Conservation (phyloP, 1,140 invertebrate genomes). For the Musca domestica region DNA sequence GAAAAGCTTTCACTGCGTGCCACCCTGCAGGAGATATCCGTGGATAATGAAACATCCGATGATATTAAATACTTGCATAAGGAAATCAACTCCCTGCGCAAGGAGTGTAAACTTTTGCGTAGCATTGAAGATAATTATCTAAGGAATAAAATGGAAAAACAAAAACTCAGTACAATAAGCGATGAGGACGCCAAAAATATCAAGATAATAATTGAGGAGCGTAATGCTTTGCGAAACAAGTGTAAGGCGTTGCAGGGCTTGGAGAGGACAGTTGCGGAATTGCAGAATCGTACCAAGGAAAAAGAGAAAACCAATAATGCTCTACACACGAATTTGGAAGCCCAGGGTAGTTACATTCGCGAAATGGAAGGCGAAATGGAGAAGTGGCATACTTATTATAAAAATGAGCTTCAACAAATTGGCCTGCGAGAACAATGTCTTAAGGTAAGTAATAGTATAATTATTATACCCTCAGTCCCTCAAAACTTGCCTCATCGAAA, state of each 20-base stretch:
- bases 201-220: conserved; percentile 37
- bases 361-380: conserved; percentile 41
- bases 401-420: conserved; percentile 35
- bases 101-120: conserved; percentile 38
- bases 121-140: conserved; percentile 36
- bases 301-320: conserved; percentile 21
- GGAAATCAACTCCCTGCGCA: conserved; percentile 38
- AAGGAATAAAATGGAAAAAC: not conserved
- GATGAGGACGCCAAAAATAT: conserved; percentile 34
- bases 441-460: conserved; percentile 27
- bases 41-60: conserved; percentile 39
- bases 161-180: not conserved
- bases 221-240: conserved; percentile 38
- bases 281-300: conserved; percentile 24
- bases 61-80: conserved; percentile 41
- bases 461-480: not conserved
- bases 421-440: conserved; percentile 38
- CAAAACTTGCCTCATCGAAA: not conserved
- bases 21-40: conserved; percentile 30
- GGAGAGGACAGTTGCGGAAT: conserved; percentile 16
- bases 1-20: conserved; percentile 39
- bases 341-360: conserved; percentile 33
- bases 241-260: conserved; percentile 30
- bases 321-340: conserved; percentile 26
- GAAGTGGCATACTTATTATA: conserved; percentile 45